Base-by-base conservation (phyloP, 2,888 invertebrate genomes). In the Trichopoda pennipes region DNA sequence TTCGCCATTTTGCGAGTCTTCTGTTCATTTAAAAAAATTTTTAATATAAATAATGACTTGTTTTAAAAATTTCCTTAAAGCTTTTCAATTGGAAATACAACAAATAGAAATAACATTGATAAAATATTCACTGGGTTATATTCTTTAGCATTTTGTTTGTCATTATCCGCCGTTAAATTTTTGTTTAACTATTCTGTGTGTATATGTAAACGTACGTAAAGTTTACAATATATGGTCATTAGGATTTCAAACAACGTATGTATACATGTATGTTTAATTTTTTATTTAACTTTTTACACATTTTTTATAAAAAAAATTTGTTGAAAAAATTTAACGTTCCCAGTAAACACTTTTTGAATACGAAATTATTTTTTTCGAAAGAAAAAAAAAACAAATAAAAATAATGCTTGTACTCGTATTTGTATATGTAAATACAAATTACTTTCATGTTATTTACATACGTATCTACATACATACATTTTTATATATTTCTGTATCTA, bases 221-320 rank as follows among this genome's bases (percentile, higher is more conserved):
- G 23, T 70, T 21, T 49, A 51, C 38, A 58, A 63, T 74, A 72
- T 66, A 70, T 78, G 83, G 83, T 83, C 84, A 85, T 85, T 85
- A 81, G 84, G 81, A 85, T 85, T 85, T 85, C 84, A 81, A 77
- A 80, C 70, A 83, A 66, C 84, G 84, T 85, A 80, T 38, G 12
- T 12, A 38, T 72, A 35, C 80, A 58, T 76, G 61, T 75, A n/a
- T n/a, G n/a, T n/a, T n/a, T 56, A 73, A 47, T 76, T 81, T 79
- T 64, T 72, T 77, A 28, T 75, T 74, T 63, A 35, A 64, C 66
- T 63, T 77, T 70, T 56, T 78, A 51, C 23, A 47, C 44, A 53
- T 14, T 64, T 64, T 63, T 70, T 61, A 21, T 44, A 47, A 64
- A 69, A 79, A 79, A 81, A 80, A 82, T 76, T 66, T 75, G 61